Base-by-base conservation (phyloP, 2,797 vertebrate species). In the Tolypeutes matacus region DNA sequence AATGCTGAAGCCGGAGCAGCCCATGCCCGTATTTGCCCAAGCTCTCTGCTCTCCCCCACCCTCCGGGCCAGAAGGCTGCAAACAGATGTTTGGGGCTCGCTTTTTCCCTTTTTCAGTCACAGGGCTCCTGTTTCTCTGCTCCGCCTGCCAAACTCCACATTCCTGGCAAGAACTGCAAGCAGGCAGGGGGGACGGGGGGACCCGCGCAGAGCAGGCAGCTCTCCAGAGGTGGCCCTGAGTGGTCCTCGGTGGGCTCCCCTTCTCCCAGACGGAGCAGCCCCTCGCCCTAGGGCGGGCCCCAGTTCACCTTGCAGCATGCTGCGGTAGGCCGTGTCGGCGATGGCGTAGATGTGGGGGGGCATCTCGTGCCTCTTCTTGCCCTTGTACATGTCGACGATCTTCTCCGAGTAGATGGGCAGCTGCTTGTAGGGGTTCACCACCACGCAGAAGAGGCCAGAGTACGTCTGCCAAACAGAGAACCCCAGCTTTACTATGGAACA, bases 371-470 rank as follows among this genome's bases (percentile, higher is more conserved):
- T 98, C 97, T 99, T 99, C 98, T 99, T 99, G 89, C 99, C 99
- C 98, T 99, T 99, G 98, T 99, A 99, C 99, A 99, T 99, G 60
- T 99, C 99, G 0, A 99, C 99, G 64, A 99, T 99, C 98, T 99
- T 99, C 98, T 99, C 99, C 0, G 99, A 99, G 97, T 99, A 99
- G 98, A 99, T 99, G 97, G 99, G 99, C 96, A 99, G 98, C 96
- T 99, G 98, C 98, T 99, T 99, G 95, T 99, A 99, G 1, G 99
- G 99, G 94, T 99, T 99, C 94, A 99, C 97, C 97, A 99, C 99
- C 78, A 99, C 99, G 0, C 99, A 99, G 98, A 99, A 99, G 94
- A 99, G 99, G 93, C 99, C 99, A 0, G 99, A 99, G 97, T 99
- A 99, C 0, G 99, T 99, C 99, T 99, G 98, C 56, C 20, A 36